These are phyloP conservation scores for Thamnophis sirtalis DNA, from an alignment of 2,113 vertebrate species.

Conservation along the genomic window DNA sequence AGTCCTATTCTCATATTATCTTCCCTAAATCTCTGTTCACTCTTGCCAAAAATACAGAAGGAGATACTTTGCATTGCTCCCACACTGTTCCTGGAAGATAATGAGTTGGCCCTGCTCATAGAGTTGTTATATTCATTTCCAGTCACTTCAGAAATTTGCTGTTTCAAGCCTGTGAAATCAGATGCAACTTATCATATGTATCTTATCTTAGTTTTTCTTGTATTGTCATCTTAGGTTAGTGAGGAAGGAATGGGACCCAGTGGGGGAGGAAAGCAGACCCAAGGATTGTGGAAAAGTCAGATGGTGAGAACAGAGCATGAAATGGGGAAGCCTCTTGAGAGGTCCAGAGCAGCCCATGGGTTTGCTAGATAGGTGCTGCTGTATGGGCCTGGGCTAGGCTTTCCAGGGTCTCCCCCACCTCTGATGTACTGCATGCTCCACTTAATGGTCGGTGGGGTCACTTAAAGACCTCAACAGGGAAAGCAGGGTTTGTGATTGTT, in stretches of 20 bases:
- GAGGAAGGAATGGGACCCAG: background rate
- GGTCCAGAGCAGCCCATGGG: background rate
- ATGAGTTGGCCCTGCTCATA: background rate
- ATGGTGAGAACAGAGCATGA: background rate
- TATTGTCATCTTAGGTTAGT: background rate
- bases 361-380: background rate
- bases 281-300: background rate
- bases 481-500: background rate
- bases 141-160: background rate
- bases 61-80: background rate
- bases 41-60: background rate
- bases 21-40: background rate
- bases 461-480: background rate
- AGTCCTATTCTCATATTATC: background rate
- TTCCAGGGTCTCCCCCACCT: background rate
- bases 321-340: background rate
- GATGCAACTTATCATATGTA: background rate
- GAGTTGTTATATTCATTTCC: background rate
- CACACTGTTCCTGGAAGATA: background rate
- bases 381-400: background rate
- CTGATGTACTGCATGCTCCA: background rate
- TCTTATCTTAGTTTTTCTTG: background rate
- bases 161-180: background rate
- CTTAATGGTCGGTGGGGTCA: background rate
- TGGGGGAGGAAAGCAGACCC: background rate